phyloP scores from a whole-genome alignment of 2,888 invertebrate genomes.

The Tanytarsus gracilentus region DNA sequence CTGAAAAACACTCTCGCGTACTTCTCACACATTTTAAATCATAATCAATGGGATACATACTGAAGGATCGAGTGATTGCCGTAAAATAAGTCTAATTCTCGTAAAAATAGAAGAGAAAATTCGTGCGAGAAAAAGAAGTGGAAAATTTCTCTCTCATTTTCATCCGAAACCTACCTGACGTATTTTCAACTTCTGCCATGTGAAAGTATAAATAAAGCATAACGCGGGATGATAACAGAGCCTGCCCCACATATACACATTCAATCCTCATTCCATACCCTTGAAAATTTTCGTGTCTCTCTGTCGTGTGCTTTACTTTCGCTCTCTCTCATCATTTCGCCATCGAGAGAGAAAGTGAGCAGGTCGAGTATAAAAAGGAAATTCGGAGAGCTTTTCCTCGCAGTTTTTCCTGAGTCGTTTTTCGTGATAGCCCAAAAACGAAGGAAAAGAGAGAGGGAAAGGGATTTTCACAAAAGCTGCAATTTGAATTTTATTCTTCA shows the following conservation, averaged over 20 bases:
- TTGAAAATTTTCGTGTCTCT: constrained; percentile 15
- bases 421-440: neutral
- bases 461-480: no score
- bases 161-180: constrained; percentile 26
- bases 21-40: no score
- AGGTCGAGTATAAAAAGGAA: constrained; percentile 13
- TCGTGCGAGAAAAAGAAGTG: no score
- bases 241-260: constrained; percentile 5
- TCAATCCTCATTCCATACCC: constrained; percentile 12
- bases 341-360: neutral
- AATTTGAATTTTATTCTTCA: neutral
- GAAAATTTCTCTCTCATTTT: no score
- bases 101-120: no score
- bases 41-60: no score
- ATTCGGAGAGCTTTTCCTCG: constrained; percentile 7
- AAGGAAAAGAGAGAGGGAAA: neutral
- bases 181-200: constrained; percentile 17
- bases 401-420: constrained; percentile 26
- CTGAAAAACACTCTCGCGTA: no score
- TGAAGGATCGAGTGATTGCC: no score
- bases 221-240: neutral
- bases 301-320: no score
- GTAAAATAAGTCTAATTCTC: no score
- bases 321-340: neutral
- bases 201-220: constrained; percentile 17